Base-by-base conservation (phyloP, 2,797 vertebrate species). In the Protonibea diacanthus region DNA sequence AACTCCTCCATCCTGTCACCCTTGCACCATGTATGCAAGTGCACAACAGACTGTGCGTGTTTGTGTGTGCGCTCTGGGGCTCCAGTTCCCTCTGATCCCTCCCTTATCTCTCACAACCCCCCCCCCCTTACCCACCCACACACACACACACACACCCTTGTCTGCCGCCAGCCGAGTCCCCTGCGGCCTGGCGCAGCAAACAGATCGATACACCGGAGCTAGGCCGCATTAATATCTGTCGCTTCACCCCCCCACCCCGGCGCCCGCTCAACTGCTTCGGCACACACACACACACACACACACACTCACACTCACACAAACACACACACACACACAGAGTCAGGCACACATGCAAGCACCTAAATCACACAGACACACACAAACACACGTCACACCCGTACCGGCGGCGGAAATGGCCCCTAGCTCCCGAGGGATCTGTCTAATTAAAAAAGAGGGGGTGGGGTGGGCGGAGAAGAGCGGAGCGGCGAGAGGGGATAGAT, bases 201-300 rank as follows among this genome's bases (percentile, higher is more conserved):
- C 94, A 96, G 95, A 95, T 96, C 95, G 94, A 96, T 96, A 95
- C 93, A 94, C 92, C 91, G 92, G 94, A 94, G 94, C 94, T 94
- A 88, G 93, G 90, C 91, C 86, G 91, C 95, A 95, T 95, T 96
- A 96, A 95, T 95, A 96, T 95, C 94, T 95, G 94, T 95, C 95
- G 92, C 92, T 89, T 93, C 93, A 89, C 80, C 89, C 87, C 87
- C 87, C 61, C 91, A 85, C 77, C 83, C 79, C 52, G 91, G 92
- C 90, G 90, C 93, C 93, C 85, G 82, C 92, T 93, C 92, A 93
- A 92, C 89, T 88, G 89, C 92, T 87, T 91, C 83, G 85, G 78
- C 82, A 63, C 87, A 72, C 79, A 80, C 86, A 58, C 74, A 62
- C 74, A 73, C 83, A 81, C 74, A 71, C 80, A 59, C 73, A 66